Percentiles rank a stretch among this genome's conserved stretches.
These are phyloP conservation scores for Mechanitis mazaeus DNA, from an alignment of 2,888 invertebrate species.

Conservation along the genomic window DNA sequence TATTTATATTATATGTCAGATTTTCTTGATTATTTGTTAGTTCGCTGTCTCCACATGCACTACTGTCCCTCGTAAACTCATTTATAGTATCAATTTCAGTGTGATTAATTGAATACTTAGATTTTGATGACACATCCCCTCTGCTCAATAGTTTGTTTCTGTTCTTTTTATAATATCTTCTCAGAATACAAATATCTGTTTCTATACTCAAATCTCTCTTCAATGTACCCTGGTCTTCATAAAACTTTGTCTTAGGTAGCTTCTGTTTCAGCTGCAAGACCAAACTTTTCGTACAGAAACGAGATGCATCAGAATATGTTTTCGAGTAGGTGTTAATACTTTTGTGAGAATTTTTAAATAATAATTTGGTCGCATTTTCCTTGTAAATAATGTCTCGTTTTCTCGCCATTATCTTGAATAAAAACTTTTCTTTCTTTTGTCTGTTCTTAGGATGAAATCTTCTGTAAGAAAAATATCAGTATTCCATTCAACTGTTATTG, in stretches of 20 bases:
- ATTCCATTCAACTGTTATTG: conserved; percentile 23
- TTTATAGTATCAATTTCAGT: conserved; percentile 43
- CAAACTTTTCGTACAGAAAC: conserved; percentile 39
- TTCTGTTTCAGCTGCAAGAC: conserved; percentile 43
- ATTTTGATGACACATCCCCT: conserved; percentile 37
- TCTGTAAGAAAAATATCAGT: conserved; percentile 66
- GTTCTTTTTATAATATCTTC: conserved; percentile 48
- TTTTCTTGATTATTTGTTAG: conserved; percentile 22
- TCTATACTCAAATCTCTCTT: conserved; percentile 61
- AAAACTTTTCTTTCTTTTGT: conserved; percentile 22
- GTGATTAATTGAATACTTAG: conserved; percentile 41
- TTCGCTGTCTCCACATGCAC: conserved; percentile 50
- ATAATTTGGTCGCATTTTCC: conserved; percentile 39
- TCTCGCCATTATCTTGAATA: conserved; percentile 40
- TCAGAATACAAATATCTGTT: conserved; percentile 56
- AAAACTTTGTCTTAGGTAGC: conserved; percentile 37
- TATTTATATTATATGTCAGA: conserved; percentile 35
- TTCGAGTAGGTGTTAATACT: conserved; percentile 44
- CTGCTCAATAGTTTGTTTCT: conserved; percentile 37
- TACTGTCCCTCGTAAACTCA: conserved; percentile 41
- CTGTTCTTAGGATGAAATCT: conserved; percentile 25
- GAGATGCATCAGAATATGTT: conserved; percentile 46
- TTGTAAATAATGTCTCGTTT: conserved; percentile 35
- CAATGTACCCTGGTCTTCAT: conserved; percentile 38
- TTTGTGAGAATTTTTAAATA: conserved; percentile 53